Evolutionary conservation across 2,113 vertebrate species (phyloP), one percentile per base, ranked within the genome.

Genomic region (Ursus arctos): DNA sequence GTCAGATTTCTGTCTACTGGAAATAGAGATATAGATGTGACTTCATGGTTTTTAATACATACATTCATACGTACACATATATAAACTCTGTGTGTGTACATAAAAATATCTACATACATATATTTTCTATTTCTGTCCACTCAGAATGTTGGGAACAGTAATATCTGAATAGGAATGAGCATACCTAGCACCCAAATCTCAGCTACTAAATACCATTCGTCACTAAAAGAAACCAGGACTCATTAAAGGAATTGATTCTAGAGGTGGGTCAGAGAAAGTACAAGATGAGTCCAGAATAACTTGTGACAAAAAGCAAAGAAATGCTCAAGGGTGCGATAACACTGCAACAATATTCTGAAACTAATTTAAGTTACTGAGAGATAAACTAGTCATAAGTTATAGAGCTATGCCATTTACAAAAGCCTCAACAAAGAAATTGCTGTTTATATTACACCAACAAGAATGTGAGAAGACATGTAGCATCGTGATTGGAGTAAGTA

Each of bases 331-430:
- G 3, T 10, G 5, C 14, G 1, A 21, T 53, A 51, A 89, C 67
- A 69, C 4, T 9, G 33, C 14, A 84, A n/a, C 22, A 59, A 18
- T 71, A 91, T 72, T 85, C 12, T 67, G 36, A 94, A 97, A 77
- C 81, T 76, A 76, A 93, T 63, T 80, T 80, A 71, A 96, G 33
- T 86, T 57, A 82, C n/a, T 65, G 18, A 71, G 28, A 79, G 86
- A 80, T 61, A 67, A 86, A 63, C 2, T 74, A 61, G 11, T 59
- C 31, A 36, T 59, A 28, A 40, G 13, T 92, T 96, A 43, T 14
- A 79, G 33, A 15, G 83, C 31, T 53, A 15, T 57, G 5, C 11
- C 7, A 21, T 61, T 67, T 82, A 77, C 24, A 86, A 92, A 69
- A 91, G 1, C 8, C 2, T 93, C 31, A 5, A 79, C 21, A 81